Base-by-base conservation (phyloP, 2,888 invertebrate species). In the Conus canariensis region DNA sequence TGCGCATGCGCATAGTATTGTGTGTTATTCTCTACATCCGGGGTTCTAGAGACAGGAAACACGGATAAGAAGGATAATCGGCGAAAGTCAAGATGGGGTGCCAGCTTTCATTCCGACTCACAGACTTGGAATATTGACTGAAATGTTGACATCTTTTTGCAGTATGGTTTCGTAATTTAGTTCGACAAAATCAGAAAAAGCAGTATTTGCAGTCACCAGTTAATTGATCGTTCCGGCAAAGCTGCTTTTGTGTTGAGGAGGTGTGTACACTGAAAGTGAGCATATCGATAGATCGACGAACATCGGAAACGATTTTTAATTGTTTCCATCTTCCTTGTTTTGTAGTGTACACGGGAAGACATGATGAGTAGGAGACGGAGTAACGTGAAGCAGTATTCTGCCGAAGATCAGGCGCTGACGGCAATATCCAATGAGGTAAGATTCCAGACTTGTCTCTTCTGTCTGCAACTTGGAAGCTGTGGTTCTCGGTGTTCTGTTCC, bases 341-440 rank as follows among this genome's bases (percentile, higher is more conserved):
- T 45, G 30, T 86, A 8, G 67, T 67, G 14, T 8, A 22, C 30
- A 83, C 56, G 9, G 58, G 9, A 58, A 74, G 56, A 12, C 9
- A 86, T 30, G n/a, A 86, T 86, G 86, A 86, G 86, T 91, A 98
- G 96, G 90, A 95, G 97, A 97, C 96, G 97, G 98, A 98, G 97
- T 98, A 98, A 95, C 96, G 96, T 92, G 98, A 98, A 98, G 97
- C 98, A 98, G 95, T 97, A 97, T 92, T 98, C 98, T 88, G 99
- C 99, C 22, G 99, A 99, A 97, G 99, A 99, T 97, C 98, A 99
- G 96, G 99, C 99, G 87, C 97, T 99, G 91, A 99, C 99, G 97
- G 98, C 98, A 97, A 99, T 99, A 94, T 99, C 99, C 89, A 98
- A 98, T 97, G 99, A 99, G 98, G 99, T 99, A 97, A 97, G 91